These are phyloP conservation scores for Gortyna flavago DNA, from an alignment of 2,888 invertebrate species.

Conservation along the genomic window DNA sequence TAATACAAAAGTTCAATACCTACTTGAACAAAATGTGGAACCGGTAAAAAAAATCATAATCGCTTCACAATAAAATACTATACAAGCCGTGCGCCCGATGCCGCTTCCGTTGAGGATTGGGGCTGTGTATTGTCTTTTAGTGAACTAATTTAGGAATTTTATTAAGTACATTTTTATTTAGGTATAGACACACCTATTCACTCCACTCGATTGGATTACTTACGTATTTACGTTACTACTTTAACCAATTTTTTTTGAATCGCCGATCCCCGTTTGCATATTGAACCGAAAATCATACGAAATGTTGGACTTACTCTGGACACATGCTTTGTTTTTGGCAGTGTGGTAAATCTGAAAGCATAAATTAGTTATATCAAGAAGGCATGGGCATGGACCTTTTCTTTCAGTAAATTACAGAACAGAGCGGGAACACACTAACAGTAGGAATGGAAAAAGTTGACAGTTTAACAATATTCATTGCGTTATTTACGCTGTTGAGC, in stretches of 20 bases:
- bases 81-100: not conserved
- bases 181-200: not conserved
- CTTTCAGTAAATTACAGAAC: not conserved
- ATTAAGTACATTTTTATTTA: too few relatives aligned
- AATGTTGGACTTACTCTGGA: not conserved
- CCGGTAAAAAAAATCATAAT: too few relatives aligned
- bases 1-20: too few relatives aligned
- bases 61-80: too few relatives aligned
- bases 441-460: too few relatives aligned
- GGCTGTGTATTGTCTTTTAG: not conserved
- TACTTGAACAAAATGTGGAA: too few relatives aligned
- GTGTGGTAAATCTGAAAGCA: not conserved
- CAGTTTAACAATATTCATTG: too few relatives aligned
- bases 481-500: too few relatives aligned
- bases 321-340: not conserved
- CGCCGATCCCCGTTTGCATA: not conserved
- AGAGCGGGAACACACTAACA: too few relatives aligned
- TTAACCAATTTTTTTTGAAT: not conserved
- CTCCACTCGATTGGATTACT: not conserved
- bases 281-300: not conserved
- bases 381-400: too few relatives aligned
- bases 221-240: not conserved
- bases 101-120: too few relatives aligned
- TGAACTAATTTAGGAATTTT: not conserved
- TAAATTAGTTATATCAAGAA: not conserved